Conservation (phyloP, 2,797 vertebrate species). For the Clangula hyemalis region DNA sequence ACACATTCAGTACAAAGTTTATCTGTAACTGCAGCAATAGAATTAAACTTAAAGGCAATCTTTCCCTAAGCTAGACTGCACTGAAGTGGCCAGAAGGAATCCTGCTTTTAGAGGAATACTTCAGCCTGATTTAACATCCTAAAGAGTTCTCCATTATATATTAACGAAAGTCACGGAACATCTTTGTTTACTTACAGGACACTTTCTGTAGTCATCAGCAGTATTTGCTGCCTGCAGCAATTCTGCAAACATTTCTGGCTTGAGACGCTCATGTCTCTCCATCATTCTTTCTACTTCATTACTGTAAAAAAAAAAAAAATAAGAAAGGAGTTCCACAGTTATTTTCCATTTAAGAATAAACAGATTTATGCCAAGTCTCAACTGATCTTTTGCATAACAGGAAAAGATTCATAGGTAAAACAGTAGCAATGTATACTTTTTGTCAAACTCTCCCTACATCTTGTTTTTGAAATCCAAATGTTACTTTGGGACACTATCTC, state of each 20-base stretch:
- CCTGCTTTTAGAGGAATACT: background rate
- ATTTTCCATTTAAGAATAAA: background rate
- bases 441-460: background rate
- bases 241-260: conserved; percentile 93
- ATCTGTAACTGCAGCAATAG: background rate
- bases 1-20: background rate
- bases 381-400: background rate
- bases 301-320: conserved; percentile 57
- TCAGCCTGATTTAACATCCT: background rate
- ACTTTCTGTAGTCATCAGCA: conserved; percentile 92
- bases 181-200: conserved; percentile 87
- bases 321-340: background rate
- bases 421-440: background rate
- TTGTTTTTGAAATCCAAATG: background rate
- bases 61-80: background rate
- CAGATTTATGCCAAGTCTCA: background rate
- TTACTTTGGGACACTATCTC: background rate
- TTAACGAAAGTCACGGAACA: background rate
- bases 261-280: conserved; percentile 88
- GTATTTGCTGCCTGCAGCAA: conserved; percentile 92
- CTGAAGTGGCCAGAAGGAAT: background rate
- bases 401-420: background rate
- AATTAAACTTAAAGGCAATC: background rate
- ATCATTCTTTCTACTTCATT: conserved; percentile 83
- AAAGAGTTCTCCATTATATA: background rate